Evolutionary conservation across 2,113 vertebrate genomes (phyloP), one percentile per base, ranked within the genome.

Genomic region (Asarcornis scutulata): DNA sequence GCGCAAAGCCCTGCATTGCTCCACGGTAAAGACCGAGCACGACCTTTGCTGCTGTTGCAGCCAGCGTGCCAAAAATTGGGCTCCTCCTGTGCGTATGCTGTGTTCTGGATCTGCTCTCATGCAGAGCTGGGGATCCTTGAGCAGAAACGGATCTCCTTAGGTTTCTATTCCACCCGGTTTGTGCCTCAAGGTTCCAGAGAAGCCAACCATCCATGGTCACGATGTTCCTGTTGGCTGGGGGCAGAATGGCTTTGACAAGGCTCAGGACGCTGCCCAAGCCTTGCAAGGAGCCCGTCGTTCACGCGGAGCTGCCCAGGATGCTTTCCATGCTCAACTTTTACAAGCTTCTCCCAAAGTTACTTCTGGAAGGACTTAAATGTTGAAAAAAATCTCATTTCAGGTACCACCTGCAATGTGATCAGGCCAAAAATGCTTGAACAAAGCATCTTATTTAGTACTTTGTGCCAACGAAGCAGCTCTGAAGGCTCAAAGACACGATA

Each of bases 271-370:
- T 0, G 5, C 21, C 46, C 40, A 36, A 27, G 46, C 36, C 46
- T 32, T 27, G 31, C 63, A 73, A 20, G 44, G 31, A 52, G 31
- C 50, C 12, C 46, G 17, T 17, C 3, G 0, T 3, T 56, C 32
- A 7, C 0, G 11, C 27, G 13, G 7, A 59, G 42, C 69, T 66
- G 55, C 56, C 16, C 14, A 6, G 0, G 2, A 67, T 5, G 22
- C 7, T 58, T 62, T 27, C 44, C 34, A 22, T 0, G 0, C 29
- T 58, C 18, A 9, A 31, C 12, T 0, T 2, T 16, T 9, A 46
- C 56, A 71, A 71, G 29, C 69, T 50, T 56, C 53, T 56, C 29
- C 2, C 7, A 7, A 27, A 52, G 48, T n/a, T 56, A 29, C 84
- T 36, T 36, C 60, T 1, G 1, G 26, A 88, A 40, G 22, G 17